Base-by-base conservation (phyloP, 2,888 invertebrate genomes). In the Brachyptera putata region DNA sequence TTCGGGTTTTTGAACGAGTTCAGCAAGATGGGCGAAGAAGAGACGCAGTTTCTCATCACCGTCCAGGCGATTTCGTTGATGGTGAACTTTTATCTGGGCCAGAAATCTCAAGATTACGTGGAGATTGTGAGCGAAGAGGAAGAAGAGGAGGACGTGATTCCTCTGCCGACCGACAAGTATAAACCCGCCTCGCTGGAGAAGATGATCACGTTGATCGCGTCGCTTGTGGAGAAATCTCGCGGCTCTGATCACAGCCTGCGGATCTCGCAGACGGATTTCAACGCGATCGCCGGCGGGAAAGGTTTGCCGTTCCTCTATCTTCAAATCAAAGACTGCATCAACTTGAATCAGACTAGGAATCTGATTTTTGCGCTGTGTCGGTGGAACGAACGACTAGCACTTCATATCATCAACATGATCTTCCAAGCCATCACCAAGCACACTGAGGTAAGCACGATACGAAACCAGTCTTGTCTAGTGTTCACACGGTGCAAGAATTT, bases 1-100 rank as follows among this genome's bases (percentile, higher is more conserved):
- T 96, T 96, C 74, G 87, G 90, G 37, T 83, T 96, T 68, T 77
- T 96, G 64, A 89, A 92, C 72, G 95, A 96, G 74, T 95, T 95
- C 75, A 92, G 94, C 67, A 89, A 94, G 73, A 91, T 95, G 91
- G 95, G 95, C 0, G 94, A 94, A 65, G 93, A 93, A 69, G 95
- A 96, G 73, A 88, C 91, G 25, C 83, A 87, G 72, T 96, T 95
- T 76, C 78, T 96, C 69, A 79, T 95, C 65, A 84, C 89, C 24
- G 86, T 91, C 60, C 90, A 91, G 70, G 90, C 94, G 34, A 94
- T 96, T 65, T 87, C 91, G 61, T 89, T 87, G 59, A 91, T 95
- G 84, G 87, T 95, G 48, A 88, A 89, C 73, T 96, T 95, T 76
- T 96, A 95, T 77, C 80, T 96, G 58, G 93, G 92, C 16, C 89